Evolutionary conservation across 1,140 invertebrate species (phyloP).

Genomic region (Eumaeus atala): DNA sequence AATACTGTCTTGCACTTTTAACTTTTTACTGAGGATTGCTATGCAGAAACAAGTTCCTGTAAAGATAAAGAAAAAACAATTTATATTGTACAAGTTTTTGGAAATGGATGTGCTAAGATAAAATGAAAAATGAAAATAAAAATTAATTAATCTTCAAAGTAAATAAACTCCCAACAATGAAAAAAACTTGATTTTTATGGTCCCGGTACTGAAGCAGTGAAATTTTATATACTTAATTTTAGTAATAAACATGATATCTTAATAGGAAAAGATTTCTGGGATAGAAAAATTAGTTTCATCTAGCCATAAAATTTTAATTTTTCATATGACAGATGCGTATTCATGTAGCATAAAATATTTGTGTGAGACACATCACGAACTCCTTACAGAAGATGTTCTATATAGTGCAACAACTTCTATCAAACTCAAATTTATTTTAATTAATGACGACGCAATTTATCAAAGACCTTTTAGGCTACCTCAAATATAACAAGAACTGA

Average conservation of each 20-base stretch:
- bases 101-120: no score
- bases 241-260: constrained; percentile 18
- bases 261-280: constrained; percentile 16
- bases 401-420: constrained; percentile 21
- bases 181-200: no score
- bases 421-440: constrained; percentile 21
- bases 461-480: constrained; percentile 19
- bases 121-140: constrained; percentile 18
- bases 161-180: no score
- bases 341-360: constrained; percentile 16
- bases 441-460: constrained; percentile 18
- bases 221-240: constrained; percentile 20
- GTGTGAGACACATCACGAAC: constrained; percentile 19
- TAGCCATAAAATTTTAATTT: constrained; percentile 9
- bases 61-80: constrained; percentile 3
- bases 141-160: no score
- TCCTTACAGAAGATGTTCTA: constrained; percentile 23
- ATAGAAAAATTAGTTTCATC: constrained; percentile 15
- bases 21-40: constrained; percentile 54
- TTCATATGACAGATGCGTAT: constrained; percentile 13
- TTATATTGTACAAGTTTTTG: no score
- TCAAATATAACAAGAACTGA: neutral
- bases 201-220: constrained; percentile 9
- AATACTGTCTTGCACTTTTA: constrained; percentile 61
- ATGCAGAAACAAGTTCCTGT: constrained; percentile 68